These are phyloP conservation scores for Xestia c-nigrum DNA, from an alignment of 2,888 invertebrate genomes.

Conservation along the genomic window DNA sequence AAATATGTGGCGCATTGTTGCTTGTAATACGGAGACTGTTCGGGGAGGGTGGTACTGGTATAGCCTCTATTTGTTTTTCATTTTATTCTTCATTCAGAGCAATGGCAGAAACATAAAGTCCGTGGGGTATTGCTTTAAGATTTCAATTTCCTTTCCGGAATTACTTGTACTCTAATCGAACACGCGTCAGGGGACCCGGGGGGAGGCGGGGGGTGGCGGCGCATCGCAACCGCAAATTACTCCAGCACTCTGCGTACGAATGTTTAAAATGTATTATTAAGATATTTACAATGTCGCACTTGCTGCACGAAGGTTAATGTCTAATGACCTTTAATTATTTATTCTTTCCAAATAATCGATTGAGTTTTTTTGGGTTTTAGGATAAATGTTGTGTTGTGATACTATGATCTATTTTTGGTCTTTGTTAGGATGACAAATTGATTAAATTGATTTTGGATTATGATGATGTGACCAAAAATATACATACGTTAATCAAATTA, in stretches of 20 bases:
- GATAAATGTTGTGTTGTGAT: not conserved
- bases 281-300: constrained; percentile 77
- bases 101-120: constrained; percentile 83
- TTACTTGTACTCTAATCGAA: constrained; percentile 90
- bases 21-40: constrained; percentile 57
- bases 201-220: constrained; percentile 72
- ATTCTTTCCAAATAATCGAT: constrained; percentile 47
- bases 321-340: constrained; percentile 79
- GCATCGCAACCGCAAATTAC: constrained; percentile 88
- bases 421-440: not conserved
- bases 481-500: not conserved
- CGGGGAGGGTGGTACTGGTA: constrained; percentile 43
- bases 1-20: constrained; percentile 50
- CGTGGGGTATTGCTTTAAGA: constrained; percentile 89
- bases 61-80: constrained; percentile 81
- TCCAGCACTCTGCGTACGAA: constrained; percentile 85
- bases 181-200: constrained; percentile 86
- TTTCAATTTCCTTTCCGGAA: constrained; percentile 91
- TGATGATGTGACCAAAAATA: constrained; percentile 1
- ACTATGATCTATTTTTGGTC: not conserved
- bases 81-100: constrained; percentile 80
- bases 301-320: constrained; percentile 75
- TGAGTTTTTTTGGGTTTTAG: not conserved
- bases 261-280: constrained; percentile 88
- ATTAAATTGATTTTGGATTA: not conserved